Evolutionary conservation across 2,113 vertebrate genomes (phyloP).

Genomic region (Acrocephalus kingi): DNA sequence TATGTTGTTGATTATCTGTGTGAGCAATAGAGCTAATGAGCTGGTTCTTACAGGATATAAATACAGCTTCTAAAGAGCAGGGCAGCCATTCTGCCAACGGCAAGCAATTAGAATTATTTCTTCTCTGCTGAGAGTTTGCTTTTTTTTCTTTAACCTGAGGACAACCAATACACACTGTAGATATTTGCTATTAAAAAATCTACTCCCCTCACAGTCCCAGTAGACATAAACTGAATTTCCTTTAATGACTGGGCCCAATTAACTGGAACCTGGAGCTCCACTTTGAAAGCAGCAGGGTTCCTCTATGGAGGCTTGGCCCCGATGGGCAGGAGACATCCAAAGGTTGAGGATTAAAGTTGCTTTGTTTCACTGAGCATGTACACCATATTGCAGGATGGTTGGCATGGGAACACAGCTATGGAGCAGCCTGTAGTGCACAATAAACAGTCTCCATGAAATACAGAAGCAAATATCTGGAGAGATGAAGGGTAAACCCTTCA

Average conservation of each 20-base stretch:
- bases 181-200: constrained; percentile 56
- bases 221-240: constrained; percentile 43
- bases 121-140: constrained; percentile 42
- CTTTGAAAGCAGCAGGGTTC: constrained; percentile 55
- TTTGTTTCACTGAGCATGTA: constrained; percentile 20
- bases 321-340: constrained; percentile 25
- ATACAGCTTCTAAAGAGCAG: constrained; percentile 55
- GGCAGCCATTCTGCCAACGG: constrained; percentile 51
- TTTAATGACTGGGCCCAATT: constrained; percentile 63
- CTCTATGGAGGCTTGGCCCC: constrained; percentile 31
- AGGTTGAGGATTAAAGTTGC: constrained; percentile 65
- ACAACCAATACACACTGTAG: constrained; percentile 37
- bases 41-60: constrained; percentile 46
- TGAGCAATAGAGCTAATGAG: constrained; percentile 64
- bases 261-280: constrained; percentile 46
- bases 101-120: constrained; percentile 61
- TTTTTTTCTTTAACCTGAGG: constrained; percentile 31
- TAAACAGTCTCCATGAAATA: constrained; percentile 44
- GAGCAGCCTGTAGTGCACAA: constrained; percentile 23
- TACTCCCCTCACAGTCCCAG: constrained; percentile 21
- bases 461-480: constrained; percentile 6
- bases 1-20: constrained; percentile 61
- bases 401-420: constrained; percentile 62
- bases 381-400: constrained; percentile 47
- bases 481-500: constrained; percentile 32